Evolutionary conservation across 2,797 vertebrate species (phyloP).

Genomic region (Phalanger gymnotis): DNA sequence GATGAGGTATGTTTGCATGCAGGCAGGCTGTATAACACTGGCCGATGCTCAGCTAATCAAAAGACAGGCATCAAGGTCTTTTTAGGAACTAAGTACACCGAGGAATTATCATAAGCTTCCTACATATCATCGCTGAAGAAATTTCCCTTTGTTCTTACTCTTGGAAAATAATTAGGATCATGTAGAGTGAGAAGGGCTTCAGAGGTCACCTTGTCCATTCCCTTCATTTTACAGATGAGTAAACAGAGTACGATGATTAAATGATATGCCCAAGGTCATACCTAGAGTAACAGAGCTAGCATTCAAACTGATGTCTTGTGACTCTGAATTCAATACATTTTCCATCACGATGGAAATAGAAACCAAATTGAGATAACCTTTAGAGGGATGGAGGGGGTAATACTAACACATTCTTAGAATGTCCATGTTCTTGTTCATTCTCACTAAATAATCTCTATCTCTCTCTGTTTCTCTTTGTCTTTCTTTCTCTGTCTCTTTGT

Average conservation of each 20-base stretch:
- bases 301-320: neutral
- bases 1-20: neutral
- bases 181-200: neutral
- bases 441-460: neutral
- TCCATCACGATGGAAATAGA: neutral
- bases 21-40: neutral
- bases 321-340: neutral
- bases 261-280: neutral
- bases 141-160: neutral
- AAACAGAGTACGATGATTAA: neutral
- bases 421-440: neutral
- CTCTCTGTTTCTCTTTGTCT: neutral
- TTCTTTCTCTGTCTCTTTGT: too few relatives aligned
- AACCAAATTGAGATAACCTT: neutral
- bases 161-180: neutral
- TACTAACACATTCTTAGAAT: neutral
- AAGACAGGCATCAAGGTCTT: neutral
- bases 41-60: neutral
- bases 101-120: neutral
- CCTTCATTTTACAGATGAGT: neutral
- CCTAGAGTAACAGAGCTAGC: neutral
- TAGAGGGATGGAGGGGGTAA: neutral
- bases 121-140: neutral
- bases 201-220: neutral
- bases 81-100: neutral